Percentiles rank a stretch among this genome's conserved stretches.
Evolutionary conservation across 2,888 invertebrate genomes (phyloP).

Genomic region (Lydus trimaculatus): DNA sequence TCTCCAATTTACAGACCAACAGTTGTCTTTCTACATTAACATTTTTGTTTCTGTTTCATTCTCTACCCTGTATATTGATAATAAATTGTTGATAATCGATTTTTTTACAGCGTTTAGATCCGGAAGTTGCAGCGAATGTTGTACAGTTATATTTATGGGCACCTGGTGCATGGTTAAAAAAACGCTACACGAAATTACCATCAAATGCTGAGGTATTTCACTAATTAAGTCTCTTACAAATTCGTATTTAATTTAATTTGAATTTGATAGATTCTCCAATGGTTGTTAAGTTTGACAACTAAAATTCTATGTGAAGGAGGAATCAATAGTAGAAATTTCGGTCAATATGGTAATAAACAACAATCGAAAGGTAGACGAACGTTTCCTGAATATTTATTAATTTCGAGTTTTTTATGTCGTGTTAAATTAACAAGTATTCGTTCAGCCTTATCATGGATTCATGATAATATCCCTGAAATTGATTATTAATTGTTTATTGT

Average conservation of each 20-base stretch:
- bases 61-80: too few species aligned
- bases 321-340: constrained; percentile 45
- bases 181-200: constrained; percentile 62
- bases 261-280: constrained; percentile 72
- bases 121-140: constrained; percentile 77
- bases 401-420: constrained; percentile 73
- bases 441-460: constrained; percentile 72
- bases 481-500: constrained; percentile 20
- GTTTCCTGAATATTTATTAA: constrained; percentile 75
- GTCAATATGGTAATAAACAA: not conserved
- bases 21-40: too few species aligned
- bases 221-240: too few species aligned
- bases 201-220: constrained; percentile 70
- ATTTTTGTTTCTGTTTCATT: too few species aligned
- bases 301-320: constrained; percentile 74
- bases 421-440: constrained; percentile 69
- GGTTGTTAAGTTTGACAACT: constrained; percentile 76
- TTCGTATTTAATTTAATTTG: too few species aligned
- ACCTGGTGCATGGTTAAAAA: constrained; percentile 72
- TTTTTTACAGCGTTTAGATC: constrained; percentile 61
- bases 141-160: constrained; percentile 79
- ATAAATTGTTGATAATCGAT: constrained; percentile 10
- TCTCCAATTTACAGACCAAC: too few species aligned
- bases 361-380: constrained; percentile 64
- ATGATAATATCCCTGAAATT: constrained; percentile 53